These are phyloP conservation scores for Caprella mutica DNA, from an alignment of 2,888 invertebrate species.

Conservation along the genomic window DNA sequence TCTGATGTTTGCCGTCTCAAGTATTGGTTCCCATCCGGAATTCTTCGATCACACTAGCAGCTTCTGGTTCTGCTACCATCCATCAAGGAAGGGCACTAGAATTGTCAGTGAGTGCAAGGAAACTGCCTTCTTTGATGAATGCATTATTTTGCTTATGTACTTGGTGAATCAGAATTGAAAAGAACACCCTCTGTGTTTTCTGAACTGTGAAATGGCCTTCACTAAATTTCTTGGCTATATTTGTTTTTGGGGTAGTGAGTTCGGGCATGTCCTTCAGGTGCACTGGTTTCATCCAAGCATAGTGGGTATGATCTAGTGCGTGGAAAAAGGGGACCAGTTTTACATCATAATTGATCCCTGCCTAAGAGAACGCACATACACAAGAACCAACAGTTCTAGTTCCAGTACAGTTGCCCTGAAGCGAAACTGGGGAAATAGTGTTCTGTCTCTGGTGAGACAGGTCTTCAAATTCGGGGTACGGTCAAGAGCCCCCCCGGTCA, in stretches of 20 bases:
- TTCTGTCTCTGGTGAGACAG: too few species aligned
- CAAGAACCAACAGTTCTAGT: constrained; percentile 2
- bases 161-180: constrained; percentile 10
- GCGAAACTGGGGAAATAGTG: constrained; percentile 13
- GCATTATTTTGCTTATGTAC: constrained; percentile 13
- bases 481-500: too few species aligned
- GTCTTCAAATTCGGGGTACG: too few species aligned
- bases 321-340: constrained; percentile 9
- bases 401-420: constrained; percentile 9
- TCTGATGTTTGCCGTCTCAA: constrained; percentile 1
- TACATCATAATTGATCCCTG: constrained; percentile 10
- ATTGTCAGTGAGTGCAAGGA: constrained; percentile 3
- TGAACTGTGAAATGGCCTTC: constrained; percentile 1
- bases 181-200: constrained; percentile 3
- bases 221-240: constrained; percentile 2
- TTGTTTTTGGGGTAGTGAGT: not conserved
- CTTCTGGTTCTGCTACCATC: constrained; percentile 23
- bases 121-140: constrained; percentile 8
- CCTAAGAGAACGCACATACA: constrained; percentile 10
- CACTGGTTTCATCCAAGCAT: constrained; percentile 12
- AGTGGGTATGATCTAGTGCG: constrained; percentile 12
- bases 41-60: constrained; percentile 10
- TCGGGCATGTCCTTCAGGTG: constrained; percentile 16
- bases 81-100: constrained; percentile 1
- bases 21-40: constrained; percentile 5